phyloP scores from a whole-genome alignment of 2,888 invertebrate genomes.

The Andrena dorsata region DNA sequence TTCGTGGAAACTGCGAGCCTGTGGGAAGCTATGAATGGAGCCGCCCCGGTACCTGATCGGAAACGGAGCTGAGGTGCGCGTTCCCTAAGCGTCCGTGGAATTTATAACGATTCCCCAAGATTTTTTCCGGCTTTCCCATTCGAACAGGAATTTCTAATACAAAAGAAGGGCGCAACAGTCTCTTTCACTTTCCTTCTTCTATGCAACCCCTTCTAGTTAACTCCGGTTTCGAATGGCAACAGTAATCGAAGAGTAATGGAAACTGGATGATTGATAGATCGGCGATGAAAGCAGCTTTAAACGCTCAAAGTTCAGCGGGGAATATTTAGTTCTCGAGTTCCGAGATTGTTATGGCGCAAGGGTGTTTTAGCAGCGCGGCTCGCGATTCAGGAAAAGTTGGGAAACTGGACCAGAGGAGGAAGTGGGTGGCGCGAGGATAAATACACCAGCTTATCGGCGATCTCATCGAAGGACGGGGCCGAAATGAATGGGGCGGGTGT shows the following conservation, averaged over 20 bases:
- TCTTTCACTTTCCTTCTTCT: neutral
- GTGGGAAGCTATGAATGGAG: conserved; percentile 76
- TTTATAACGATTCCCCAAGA: conserved; percentile 25
- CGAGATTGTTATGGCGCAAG: neutral
- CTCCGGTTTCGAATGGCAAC: neutral
- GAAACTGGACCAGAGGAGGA: conserved; percentile 55
- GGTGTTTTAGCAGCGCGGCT: conserved; percentile 7
- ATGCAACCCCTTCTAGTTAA: neutral
- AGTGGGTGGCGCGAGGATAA: conserved; percentile 75
- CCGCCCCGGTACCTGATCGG: conserved; percentile 47
- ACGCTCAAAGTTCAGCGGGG: neutral
- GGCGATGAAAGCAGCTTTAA: neutral
- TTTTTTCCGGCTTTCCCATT: conserved; percentile 4
- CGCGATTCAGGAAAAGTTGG: conserved; percentile 42
- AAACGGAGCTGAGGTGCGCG: conserved; percentile 32
- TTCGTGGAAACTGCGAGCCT: conserved; percentile 76
- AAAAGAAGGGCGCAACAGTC: neutral
- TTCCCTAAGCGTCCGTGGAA: neutral
- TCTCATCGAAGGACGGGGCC: conserved; percentile 69
- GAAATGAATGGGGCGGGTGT: conserved; percentile 70
- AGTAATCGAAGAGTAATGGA: neutral
- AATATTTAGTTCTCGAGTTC: conserved; percentile 12
- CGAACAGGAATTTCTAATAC: neutral
- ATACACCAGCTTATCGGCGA: conserved; percentile 77
- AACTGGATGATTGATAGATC: neutral